These are phyloP conservation scores for Pogonocherus hispidulus DNA, from an alignment of 2,888 invertebrate genomes.

Conservation along the genomic window DNA sequence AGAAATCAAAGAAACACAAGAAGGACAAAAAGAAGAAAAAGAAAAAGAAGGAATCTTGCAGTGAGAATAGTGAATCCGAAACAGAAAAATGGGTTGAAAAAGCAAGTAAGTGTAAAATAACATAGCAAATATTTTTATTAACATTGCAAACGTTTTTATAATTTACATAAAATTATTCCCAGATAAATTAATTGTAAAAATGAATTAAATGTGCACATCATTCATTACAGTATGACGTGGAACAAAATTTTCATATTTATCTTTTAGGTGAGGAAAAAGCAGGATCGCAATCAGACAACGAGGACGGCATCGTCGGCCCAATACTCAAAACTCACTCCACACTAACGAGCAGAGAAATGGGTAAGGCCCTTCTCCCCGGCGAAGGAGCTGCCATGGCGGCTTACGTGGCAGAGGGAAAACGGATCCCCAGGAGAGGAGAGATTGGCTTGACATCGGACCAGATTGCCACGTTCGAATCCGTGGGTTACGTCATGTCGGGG, in stretches of 20 bases:
- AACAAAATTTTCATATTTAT: too few species aligned
- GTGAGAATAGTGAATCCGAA: conserved; percentile 66
- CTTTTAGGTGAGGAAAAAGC: conserved; percentile 29
- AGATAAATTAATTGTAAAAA: not conserved
- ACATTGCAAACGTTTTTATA: not conserved
- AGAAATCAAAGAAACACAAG: conserved; percentile 72
- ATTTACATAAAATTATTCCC: not conserved
- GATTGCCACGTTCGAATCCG: conserved; percentile 89
- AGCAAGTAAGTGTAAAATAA: conserved; percentile 64
- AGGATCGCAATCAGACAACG: conserved; percentile 65
- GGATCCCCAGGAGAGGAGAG: conserved; percentile 98
- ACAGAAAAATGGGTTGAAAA: conserved; percentile 81
- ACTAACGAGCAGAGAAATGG: conserved; percentile 85
- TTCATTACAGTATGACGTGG: too few species aligned
- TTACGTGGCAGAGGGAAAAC: conserved; percentile 97
- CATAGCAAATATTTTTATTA: not conserved
- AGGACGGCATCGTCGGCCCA: conserved; percentile 74
- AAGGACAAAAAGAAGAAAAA: conserved; percentile 71
- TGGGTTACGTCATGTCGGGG: conserved; percentile 98
- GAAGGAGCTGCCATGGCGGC: conserved; percentile 99
- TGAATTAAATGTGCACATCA: not conserved
- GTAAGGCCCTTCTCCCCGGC: conserved; percentile 94
- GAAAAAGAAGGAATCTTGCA: conserved; percentile 63
- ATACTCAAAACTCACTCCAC: conserved; percentile 76
- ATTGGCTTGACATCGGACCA: conserved; percentile 97